Evolutionary conservation across 2,113 vertebrate genomes (phyloP).

Genomic region (Colius striatus): DNA sequence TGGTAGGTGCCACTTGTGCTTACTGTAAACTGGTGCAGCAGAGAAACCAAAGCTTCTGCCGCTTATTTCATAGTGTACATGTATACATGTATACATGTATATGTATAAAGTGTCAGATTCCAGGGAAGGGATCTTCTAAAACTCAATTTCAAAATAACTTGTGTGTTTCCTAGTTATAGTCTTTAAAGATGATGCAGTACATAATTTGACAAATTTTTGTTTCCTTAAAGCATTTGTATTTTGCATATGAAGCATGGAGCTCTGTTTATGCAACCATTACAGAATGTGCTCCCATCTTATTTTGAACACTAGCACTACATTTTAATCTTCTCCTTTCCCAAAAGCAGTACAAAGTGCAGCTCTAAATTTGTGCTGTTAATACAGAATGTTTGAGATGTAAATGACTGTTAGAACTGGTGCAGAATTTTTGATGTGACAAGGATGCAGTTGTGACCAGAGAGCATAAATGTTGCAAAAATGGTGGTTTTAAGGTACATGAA

Average conservation of each 20-base stretch:
- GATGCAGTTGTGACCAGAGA: neutral
- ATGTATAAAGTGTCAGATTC: neutral
- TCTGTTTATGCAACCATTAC: neutral
- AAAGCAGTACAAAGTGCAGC: neutral
- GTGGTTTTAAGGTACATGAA: neutral
- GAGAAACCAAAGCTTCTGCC: neutral
- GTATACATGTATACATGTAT: accelerated
- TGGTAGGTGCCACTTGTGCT: neutral
- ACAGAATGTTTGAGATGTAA: neutral
- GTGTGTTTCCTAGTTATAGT: neutral
- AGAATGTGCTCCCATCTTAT: neutral
- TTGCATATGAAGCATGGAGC: neutral
- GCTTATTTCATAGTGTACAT: neutral
- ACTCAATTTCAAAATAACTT: neutral
- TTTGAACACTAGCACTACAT: neutral
- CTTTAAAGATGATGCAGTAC: neutral
- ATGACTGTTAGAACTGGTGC: neutral
- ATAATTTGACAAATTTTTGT: neutral
- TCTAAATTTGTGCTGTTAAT: neutral
- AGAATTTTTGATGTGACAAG: neutral
- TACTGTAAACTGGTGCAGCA: neutral
- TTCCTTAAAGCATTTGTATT: neutral
- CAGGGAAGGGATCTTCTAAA: neutral
- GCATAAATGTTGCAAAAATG: neutral
- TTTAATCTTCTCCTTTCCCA: neutral